Base-by-base conservation (phyloP, 2,113 vertebrate species). In the Podarcis cretensis region DNA sequence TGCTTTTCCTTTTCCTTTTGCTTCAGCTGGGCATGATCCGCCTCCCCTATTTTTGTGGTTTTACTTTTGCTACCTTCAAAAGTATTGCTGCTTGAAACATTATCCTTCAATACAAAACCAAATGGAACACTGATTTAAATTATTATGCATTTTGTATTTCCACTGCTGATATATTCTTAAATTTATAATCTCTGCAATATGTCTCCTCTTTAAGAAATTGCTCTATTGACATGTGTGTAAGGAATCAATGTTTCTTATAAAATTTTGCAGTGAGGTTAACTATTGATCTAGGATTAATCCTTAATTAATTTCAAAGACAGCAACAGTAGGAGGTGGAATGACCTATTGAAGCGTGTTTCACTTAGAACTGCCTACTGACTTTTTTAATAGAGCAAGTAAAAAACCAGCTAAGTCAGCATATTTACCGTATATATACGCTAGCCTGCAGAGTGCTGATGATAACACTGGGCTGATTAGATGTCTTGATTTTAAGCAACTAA, bases 291-390 rank as follows among this genome's bases (percentile, higher is more conserved):
- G 30, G 20, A 27, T 32, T 71, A 81, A 37, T 32, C n/a, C 54
- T 37, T 85, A 59, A 75, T 87, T 87, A 73, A 73, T 59, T 81
- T 82, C 69, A 73, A 35, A 57, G 74, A 5, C 43, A 85, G 43
- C 30, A 82, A 18, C 12, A 9, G 18, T 48, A 40, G 65, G 40
- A 48, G n/a, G 48, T 23, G 23, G 27, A 75, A 0, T 37, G 68
- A 66, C 37, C 83, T 86, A 86, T 0, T 25, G 48, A 87, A 25
- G 63, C 83, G 85, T 91, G 25, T 73, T 94, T 95, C 83, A 23
- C 23, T 40, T 71, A 83, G 65, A 66, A 48, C 13, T 32, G 30
- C 27, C 23, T 23, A 73, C 30, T n/a, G 30, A 54, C 83, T 48
- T 54, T 40, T 83, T 43, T 3, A 73, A 32, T 8, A 83, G 63